Conservation (phyloP, 2,888 invertebrate species). For the Drosophila flavopinicola region DNA sequence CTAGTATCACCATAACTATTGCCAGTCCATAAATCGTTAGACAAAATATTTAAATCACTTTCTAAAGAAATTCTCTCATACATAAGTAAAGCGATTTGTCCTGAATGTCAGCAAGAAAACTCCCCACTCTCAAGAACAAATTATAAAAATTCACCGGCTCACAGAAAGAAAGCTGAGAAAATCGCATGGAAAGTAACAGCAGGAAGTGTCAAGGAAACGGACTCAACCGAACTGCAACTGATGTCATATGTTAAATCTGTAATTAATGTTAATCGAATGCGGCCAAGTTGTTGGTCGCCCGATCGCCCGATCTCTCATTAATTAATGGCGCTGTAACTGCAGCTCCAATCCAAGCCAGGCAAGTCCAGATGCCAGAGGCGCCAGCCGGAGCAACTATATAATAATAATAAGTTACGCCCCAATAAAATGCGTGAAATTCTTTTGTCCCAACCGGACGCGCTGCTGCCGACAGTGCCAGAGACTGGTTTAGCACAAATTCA, state of each 20-base stretch:
- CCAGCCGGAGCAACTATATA: conserved; percentile 21
- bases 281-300: conserved; percentile 46
- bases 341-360: conserved; percentile 42
- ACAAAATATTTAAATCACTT: background rate
- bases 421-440: conserved; percentile 58
- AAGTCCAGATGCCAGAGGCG: conserved; percentile 16
- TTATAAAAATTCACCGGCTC: conserved; percentile 48
- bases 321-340: conserved; percentile 70
- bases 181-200: conserved; percentile 57
- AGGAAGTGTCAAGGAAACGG: conserved; percentile 66
- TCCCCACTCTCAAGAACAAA: conserved; percentile 65
- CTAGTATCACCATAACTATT: background rate
- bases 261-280: conserved; percentile 73
- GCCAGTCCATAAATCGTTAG: background rate
- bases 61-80: background rate
- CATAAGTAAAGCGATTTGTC: no score
- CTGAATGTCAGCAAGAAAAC: conserved; percentile 31
- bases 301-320: conserved; percentile 46
- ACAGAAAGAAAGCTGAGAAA: conserved; percentile 59
- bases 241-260: conserved; percentile 37
- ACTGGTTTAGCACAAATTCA: conserved; percentile 60
- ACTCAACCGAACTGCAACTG: conserved; percentile 48
- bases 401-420: conserved; percentile 40
- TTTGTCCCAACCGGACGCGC: conserved; percentile 75
- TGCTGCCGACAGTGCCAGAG: conserved; percentile 17